Percentiles rank a stretch among this genome's conserved stretches.
Evolutionary conservation across 2,797 vertebrate genomes (phyloP).

Genomic region (Melanotaenia boesemani): DNA sequence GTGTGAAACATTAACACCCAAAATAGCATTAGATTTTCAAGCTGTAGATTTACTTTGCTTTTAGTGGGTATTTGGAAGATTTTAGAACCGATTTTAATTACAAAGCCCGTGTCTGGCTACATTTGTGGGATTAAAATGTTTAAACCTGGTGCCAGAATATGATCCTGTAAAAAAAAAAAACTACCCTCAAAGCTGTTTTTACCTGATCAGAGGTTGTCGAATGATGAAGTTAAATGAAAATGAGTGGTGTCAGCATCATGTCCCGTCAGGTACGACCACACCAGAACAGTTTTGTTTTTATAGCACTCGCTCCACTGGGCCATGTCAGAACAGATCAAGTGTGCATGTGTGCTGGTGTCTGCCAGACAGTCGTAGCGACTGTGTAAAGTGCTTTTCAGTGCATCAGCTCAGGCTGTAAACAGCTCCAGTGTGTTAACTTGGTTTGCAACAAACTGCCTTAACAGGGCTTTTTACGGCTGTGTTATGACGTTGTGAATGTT

Average conservation of each 20-base stretch:
- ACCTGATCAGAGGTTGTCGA: neutral
- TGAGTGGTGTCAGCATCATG: conserved; percentile 13
- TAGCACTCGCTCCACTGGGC: conserved; percentile 18
- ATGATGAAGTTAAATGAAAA: conserved; percentile 22
- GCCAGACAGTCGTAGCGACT: conserved; percentile 50
- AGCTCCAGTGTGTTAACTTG: conserved; percentile 63
- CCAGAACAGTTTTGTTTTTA: conserved; percentile 38
- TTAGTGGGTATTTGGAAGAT: too few species aligned
- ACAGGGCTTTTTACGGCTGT: conserved; percentile 59
- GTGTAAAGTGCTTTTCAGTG: conserved; percentile 55
- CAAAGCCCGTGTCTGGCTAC: too few species aligned
- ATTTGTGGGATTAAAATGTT: too few species aligned
- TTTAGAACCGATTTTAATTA: too few species aligned
- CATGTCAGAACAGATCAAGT: conserved; percentile 31
- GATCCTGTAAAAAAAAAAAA: too few species aligned
- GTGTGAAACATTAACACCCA: too few species aligned
- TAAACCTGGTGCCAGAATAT: too few species aligned
- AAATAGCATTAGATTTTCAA: too few species aligned
- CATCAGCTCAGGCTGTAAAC: conserved; percentile 66
- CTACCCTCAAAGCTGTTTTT: too few species aligned
- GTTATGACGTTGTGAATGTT: conserved; percentile 50
- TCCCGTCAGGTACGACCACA: conserved; percentile 39
- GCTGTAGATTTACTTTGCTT: too few species aligned
- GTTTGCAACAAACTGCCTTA: conserved; percentile 64
- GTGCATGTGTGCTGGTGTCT: conserved; percentile 17